Conservation (phyloP, 2,113 vertebrate genomes). For the Ranitomeya imitator region DNA sequence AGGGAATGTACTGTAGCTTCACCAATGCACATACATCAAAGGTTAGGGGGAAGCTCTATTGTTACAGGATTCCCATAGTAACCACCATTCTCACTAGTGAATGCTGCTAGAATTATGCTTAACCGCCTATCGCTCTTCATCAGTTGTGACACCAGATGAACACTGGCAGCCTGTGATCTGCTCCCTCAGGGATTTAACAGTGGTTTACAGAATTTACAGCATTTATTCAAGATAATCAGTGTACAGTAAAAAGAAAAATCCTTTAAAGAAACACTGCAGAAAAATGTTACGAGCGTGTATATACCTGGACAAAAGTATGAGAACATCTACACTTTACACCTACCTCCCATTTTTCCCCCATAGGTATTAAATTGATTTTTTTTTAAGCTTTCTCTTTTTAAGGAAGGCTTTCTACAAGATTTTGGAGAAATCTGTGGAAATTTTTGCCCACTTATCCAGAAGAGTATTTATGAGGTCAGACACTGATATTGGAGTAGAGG, state of each 20-base stretch:
- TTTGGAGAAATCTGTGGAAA: too few relatives aligned
- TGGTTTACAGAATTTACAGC: neutral
- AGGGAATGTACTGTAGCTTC: neutral
- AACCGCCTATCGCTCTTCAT: neutral
- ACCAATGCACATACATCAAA: neutral
- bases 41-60: neutral
- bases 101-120: neutral
- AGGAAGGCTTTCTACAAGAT: too few relatives aligned
- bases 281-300: too few relatives aligned
- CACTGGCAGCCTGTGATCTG: neutral
- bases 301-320: too few relatives aligned
- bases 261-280: neutral
- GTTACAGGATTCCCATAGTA: neutral
- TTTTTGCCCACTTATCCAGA: too few relatives aligned
- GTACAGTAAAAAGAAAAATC: neutral
- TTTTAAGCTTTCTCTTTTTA: too few relatives aligned
- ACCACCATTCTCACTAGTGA: slow-evolving; percentile 6
- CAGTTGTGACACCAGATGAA: neutral
- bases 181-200: neutral
- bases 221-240: neutral
- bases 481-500: too few relatives aligned
- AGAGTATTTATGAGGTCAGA: too few relatives aligned
- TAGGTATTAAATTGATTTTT: too few relatives aligned
- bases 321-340: too few relatives aligned
- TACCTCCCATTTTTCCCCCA: too few relatives aligned